A percentile compares a stretch with the other conserved stretches of the same genome.
Conservation (phyloP, 2,797 vertebrate genomes). For the Antennarius maculatus region DNA sequence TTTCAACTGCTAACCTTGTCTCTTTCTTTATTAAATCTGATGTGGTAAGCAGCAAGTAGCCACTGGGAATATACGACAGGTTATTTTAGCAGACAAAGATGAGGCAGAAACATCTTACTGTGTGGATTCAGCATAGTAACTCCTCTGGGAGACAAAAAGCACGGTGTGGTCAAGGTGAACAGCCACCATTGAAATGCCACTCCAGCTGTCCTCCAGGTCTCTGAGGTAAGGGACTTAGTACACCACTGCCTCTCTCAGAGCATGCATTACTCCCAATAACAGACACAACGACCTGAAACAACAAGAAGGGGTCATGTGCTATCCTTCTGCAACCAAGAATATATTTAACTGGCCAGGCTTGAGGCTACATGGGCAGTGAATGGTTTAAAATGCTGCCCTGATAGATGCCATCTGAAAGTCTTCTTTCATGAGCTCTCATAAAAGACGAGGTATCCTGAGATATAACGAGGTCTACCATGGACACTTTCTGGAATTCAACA, state of each 20-base stretch:
- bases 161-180: constrained; percentile 55
- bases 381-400: constrained; percentile 15
- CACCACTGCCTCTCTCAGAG: constrained; percentile 26
- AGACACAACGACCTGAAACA: constrained; percentile 24
- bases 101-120: constrained; percentile 33
- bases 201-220: constrained; percentile 20
- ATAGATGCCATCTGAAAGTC: constrained; percentile 14
- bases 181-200: constrained; percentile 14
- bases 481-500: too few relatives aligned
- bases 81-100: constrained; percentile 43
- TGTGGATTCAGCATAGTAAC: constrained; percentile 47
- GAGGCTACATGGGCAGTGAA: constrained; percentile 24
- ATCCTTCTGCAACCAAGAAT: constrained; percentile 12
- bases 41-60: constrained; percentile 40
- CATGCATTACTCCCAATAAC: constrained; percentile 27
- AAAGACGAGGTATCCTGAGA: not conserved
- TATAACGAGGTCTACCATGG: not conserved
- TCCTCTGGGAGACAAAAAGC: constrained; percentile 25
- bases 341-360: not conserved
- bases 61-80: constrained; percentile 52
- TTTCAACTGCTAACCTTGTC: constrained; percentile 47
- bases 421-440: not conserved
- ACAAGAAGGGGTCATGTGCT: not conserved
- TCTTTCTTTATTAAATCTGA: constrained; percentile 37
- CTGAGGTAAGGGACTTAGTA: constrained; percentile 49